Conservation (phyloP, 2,888 invertebrate genomes). For the Orthosia incerta region DNA sequence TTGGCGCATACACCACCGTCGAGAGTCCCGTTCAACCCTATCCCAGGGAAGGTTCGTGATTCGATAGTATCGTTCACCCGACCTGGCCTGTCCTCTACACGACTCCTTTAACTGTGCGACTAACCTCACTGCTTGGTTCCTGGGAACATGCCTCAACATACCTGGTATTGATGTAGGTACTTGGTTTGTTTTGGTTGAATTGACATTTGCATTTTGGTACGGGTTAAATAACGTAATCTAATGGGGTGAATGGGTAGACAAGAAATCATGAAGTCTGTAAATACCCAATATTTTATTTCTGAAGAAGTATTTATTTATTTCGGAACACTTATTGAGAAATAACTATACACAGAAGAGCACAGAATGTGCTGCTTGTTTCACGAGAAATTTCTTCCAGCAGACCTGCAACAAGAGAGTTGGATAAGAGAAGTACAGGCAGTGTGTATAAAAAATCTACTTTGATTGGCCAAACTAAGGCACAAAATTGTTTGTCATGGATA, state of each 20-base stretch:
- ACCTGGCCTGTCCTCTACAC: constrained; percentile 79
- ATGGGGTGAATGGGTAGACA: not conserved
- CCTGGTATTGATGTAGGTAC: constrained; percentile 16
- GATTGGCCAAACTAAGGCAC: no score
- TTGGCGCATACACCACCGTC: not conserved
- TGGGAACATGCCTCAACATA: constrained; percentile 61
- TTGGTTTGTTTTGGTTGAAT: constrained; percentile 17
- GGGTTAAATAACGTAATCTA: constrained; percentile 8
- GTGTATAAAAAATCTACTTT: no score
- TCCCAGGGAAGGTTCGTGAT: constrained; percentile 70
- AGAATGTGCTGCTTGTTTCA: no score
- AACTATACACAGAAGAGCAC: no score
- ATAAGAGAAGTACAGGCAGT: no score
- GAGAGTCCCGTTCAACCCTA: constrained; percentile 53
- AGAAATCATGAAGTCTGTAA: not conserved
- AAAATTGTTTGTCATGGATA: not conserved
- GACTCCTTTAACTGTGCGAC: constrained; percentile 70
- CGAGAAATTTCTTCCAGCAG: no score
- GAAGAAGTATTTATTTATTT: not conserved
- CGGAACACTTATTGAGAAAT: no score
- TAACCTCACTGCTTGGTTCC: constrained; percentile 65
- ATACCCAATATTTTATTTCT: not conserved
- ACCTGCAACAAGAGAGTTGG: no score
- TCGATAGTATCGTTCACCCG: constrained; percentile 85
- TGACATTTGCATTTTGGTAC: constrained; percentile 12